Conservation (phyloP, 2,797 vertebrate species). For the Discoglossus pictus region DNA sequence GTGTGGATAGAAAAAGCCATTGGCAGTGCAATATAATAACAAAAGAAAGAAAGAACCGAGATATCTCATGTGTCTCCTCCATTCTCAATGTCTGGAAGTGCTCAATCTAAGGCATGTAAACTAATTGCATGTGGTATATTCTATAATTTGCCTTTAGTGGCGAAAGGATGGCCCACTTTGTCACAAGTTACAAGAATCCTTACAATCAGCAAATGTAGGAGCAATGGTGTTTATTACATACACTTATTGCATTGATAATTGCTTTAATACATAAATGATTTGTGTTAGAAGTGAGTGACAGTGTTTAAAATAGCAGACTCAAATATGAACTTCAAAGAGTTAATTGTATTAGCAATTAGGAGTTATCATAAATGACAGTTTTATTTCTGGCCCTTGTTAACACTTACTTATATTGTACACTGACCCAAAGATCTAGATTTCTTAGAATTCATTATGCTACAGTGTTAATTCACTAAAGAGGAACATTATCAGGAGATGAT, state of each 20-base stretch:
- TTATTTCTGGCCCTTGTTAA: constrained; percentile 33
- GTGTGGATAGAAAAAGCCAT: constrained; percentile 27
- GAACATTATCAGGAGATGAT: too few species aligned
- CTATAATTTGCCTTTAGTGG: constrained; percentile 46
- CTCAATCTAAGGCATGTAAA: constrained; percentile 56
- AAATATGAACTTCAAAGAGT: constrained; percentile 31
- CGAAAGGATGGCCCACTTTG: constrained; percentile 8
- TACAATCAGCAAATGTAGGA: too few species aligned
- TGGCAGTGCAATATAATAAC: constrained; percentile 48
- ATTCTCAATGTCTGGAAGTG: constrained; percentile 69
- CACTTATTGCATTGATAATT: constrained; percentile 43
- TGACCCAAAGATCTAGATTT: constrained; percentile 45
- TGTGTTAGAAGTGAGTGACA: constrained; percentile 28
- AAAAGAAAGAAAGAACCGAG: constrained; percentile 48
- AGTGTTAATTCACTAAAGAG: too few species aligned
- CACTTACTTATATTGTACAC: constrained; percentile 43
- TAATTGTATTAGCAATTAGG: constrained; percentile 9
- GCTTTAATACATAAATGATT: constrained; percentile 31
- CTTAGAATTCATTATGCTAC: too few species aligned
- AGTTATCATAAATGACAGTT: constrained; percentile 36
- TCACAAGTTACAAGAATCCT: constrained; percentile 34
- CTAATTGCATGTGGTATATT: constrained; percentile 51
- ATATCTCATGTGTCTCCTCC: constrained; percentile 64
- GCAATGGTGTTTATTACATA: too few species aligned
- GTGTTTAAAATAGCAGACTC: constrained; percentile 22